Conservation (phyloP, 2,797 vertebrate species). For the Petrocephalus schoutedeni region DNA sequence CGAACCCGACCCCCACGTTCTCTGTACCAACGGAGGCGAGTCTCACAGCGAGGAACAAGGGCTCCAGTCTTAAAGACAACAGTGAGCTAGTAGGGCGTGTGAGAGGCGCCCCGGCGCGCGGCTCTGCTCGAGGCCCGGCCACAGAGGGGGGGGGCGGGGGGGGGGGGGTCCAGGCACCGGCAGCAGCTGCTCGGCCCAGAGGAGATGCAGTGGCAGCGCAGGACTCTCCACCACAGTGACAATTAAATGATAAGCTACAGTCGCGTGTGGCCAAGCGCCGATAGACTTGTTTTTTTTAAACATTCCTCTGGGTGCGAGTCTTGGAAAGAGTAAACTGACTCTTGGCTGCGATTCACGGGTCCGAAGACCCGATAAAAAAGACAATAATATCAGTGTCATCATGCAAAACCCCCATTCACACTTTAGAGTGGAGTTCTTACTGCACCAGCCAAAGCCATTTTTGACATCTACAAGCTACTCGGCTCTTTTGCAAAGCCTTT, state of each 20-base stretch:
- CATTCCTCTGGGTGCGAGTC: not conserved
- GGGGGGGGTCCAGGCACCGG: not conserved
- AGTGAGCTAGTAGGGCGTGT: not conserved
- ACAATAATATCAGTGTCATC: not conserved
- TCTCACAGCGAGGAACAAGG: not conserved
- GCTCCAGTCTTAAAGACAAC: not conserved
- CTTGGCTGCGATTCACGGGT: not conserved
- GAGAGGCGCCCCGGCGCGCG: not conserved
- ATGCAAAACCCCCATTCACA: not conserved
- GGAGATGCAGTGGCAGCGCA: not conserved
- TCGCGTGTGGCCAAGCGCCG: not conserved
- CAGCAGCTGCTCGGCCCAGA: not conserved
- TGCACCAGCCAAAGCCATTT: not conserved
- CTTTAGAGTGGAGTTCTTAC: not conserved
- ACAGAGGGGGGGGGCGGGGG: not conserved
- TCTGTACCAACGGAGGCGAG: not conserved
- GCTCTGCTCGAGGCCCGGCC: not conserved
- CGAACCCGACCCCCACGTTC: not conserved
- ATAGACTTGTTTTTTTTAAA: not conserved
- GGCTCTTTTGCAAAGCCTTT: not conserved
- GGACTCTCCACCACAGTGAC: not conserved
- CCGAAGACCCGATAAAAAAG: not conserved
- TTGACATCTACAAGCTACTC: not conserved
- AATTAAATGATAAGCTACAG: constrained; percentile 2
- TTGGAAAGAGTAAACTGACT: not conserved